Conservation (phyloP, 2,888 invertebrate genomes). For the Tethea ocularis region DNA sequence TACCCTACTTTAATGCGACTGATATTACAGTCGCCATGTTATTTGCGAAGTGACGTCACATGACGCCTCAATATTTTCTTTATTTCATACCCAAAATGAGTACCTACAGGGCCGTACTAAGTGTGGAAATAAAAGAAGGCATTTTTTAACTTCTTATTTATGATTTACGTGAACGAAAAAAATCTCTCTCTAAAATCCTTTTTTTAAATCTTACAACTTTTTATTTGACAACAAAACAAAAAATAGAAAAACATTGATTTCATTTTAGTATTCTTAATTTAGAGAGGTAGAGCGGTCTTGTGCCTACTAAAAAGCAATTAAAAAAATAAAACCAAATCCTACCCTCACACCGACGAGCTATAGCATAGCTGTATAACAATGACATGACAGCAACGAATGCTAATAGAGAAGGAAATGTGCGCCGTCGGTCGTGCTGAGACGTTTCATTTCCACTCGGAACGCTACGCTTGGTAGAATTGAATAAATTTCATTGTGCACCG, state of each 20-base stretch:
- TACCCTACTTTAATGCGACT: conserved; percentile 1
- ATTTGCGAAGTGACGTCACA: neutral
- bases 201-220: too few relatives aligned
- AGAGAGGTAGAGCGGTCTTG: neutral
- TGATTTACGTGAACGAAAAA: too few relatives aligned
- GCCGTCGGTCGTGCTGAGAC: conserved; percentile 39
- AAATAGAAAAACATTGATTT: too few relatives aligned
- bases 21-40: conserved; percentile 1
- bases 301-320: neutral
- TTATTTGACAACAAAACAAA: too few relatives aligned
- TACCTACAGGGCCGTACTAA: neutral
- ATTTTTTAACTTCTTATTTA: too few relatives aligned
- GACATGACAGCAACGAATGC: conserved; percentile 49
- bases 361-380: neutral
- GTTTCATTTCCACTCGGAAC: conserved; percentile 74
- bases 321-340: neutral
- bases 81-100: conserved; percentile 1
- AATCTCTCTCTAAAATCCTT: too few relatives aligned
- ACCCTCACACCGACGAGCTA: too few relatives aligned
- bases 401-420: conserved; percentile 65
- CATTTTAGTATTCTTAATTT: too few relatives aligned
- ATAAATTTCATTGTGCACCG: conserved; percentile 74
- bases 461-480: conserved; percentile 64
- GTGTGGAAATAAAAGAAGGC: neutral
- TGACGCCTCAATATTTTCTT: conserved; percentile 1